Conservation (phyloP, 2,888 invertebrate genomes). For the Drosophila setosimentum region DNA sequence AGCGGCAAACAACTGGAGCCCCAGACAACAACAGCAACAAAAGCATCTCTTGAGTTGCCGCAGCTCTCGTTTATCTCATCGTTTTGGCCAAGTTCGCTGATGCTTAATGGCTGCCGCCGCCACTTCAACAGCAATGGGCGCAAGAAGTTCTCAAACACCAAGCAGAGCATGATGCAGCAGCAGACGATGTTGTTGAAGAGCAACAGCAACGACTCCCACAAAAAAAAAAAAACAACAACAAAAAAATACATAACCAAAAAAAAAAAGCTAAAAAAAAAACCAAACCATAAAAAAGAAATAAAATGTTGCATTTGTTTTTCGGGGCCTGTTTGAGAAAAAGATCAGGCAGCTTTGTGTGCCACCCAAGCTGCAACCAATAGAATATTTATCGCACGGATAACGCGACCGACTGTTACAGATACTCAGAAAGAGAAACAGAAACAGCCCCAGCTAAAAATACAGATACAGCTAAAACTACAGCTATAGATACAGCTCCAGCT, state of each 20-base stretch:
- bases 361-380: slow-evolving; percentile 55
- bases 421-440: slow-evolving; percentile 19
- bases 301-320: background rate
- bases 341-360: slow-evolving; percentile 24
- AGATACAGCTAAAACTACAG: background rate
- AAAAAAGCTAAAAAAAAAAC: background rate
- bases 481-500: background rate
- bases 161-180: slow-evolving; percentile 4
- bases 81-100: slow-evolving; percentile 39
- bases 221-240: slow-evolving; percentile 17
- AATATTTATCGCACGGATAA: slow-evolving; percentile 60
- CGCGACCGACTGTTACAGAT: slow-evolving; percentile 40
- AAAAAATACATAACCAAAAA: background rate
- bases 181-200: slow-evolving; percentile 11
- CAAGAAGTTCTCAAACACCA: slow-evolving; percentile 23
- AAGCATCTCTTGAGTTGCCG: slow-evolving; percentile 48
- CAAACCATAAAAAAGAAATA: background rate
- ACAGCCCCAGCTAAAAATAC: slow-evolving; percentile 5
- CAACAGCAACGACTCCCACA: slow-evolving; percentile 23
- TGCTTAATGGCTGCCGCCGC: slow-evolving; percentile 36
- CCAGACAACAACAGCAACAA: slow-evolving; percentile 30
- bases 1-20: slow-evolving; percentile 31
- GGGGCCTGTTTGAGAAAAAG: background rate
- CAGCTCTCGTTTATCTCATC: slow-evolving; percentile 30
- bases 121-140: slow-evolving; percentile 10